Evolutionary conservation across 2,797 vertebrate genomes (phyloP), one percentile per base, ranked within the genome.

Genomic region (Coracias cyanogaster): DNA sequence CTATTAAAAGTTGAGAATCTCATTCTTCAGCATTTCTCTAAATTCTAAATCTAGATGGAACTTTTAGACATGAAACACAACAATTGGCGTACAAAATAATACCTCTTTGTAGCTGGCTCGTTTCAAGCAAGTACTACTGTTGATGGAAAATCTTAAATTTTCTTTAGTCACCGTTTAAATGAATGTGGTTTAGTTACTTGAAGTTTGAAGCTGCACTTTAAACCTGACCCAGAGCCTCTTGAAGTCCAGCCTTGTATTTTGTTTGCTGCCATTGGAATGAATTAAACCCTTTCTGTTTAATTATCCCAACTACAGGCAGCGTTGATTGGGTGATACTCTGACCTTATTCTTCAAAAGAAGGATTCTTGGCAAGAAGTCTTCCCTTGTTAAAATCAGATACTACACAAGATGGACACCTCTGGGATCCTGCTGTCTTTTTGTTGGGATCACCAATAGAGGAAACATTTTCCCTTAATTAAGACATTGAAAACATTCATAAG

Each of bases 391-490:
- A 93, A 82, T 82, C 64, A 64, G 67, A 58, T 66, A n/a, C 60
- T 73, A 41, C 58, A 81, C 26, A 93, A 41, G 43, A 51, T 65
- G 46, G 82, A 49, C 35, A 55, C 54, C n/a, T 80, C 55, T 93
- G 52, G 60, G 73, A 85, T 79, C 48, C 77, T 90, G 35, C 81
- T 95, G 86, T 79, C 89, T 95, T 93, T 90, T 89, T 95, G 58
- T 87, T 96, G 74, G 48, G 51, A 84, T 82, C 51, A 67, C 60
- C 60, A 93, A 13, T 0, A 82, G 31, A 70, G 57, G 80, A 84
- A 93, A 73, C 72, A 79, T 84, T 93, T 96, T 92, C 73, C 35
- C 60, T 86, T 78, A 93, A 72, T 89, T 90, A 90, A 86, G 55
- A 60, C 1, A 17, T 72, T n/a, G 70, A 88, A 76, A 92, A 54